phyloP scores from a whole-genome alignment of 2,888 invertebrate species.

The Machimus rusticus region DNA sequence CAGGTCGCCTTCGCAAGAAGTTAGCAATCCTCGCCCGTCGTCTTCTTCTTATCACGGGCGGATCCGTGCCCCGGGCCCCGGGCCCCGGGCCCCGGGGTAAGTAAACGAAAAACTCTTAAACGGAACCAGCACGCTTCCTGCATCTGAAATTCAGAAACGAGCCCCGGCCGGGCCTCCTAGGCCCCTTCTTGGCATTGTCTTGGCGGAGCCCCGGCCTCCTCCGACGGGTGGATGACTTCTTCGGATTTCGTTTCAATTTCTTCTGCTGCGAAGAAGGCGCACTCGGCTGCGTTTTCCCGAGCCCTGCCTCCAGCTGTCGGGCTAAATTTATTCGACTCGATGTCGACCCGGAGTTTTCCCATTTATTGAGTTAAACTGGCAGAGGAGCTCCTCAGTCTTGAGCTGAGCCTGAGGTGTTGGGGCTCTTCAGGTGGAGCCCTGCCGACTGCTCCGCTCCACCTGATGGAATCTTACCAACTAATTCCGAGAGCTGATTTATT shows the following conservation, averaged over 20 bases:
- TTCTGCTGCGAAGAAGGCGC: not conserved
- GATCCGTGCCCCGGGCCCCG: not conserved
- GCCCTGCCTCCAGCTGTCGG: not conserved
- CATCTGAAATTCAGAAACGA: not conserved
- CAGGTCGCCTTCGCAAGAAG: not conserved
- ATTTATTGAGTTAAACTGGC: not conserved
- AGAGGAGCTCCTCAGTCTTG: not conserved
- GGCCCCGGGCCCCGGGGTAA: not conserved
- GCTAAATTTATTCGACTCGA: not conserved
- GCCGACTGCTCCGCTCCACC: not conserved
- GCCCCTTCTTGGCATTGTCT: not conserved
- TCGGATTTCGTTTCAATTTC: conserved; percentile 1
- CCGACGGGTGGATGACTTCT: not conserved
- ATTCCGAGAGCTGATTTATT: conserved; percentile 10
- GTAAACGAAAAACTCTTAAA: not conserved
- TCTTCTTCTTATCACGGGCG: not conserved
- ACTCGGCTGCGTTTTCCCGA: not conserved
- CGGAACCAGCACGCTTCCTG: conserved; percentile 3
- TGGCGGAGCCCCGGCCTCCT: not conserved
- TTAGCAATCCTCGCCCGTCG: not conserved
- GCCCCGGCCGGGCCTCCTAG: not conserved
- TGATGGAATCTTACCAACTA: not conserved
- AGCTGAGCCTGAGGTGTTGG: too few relatives aligned
- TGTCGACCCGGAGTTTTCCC: not conserved
- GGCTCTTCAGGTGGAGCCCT: not conserved